Conservation (phyloP, 2,888 invertebrate species). For the Nemurella pictetii region DNA sequence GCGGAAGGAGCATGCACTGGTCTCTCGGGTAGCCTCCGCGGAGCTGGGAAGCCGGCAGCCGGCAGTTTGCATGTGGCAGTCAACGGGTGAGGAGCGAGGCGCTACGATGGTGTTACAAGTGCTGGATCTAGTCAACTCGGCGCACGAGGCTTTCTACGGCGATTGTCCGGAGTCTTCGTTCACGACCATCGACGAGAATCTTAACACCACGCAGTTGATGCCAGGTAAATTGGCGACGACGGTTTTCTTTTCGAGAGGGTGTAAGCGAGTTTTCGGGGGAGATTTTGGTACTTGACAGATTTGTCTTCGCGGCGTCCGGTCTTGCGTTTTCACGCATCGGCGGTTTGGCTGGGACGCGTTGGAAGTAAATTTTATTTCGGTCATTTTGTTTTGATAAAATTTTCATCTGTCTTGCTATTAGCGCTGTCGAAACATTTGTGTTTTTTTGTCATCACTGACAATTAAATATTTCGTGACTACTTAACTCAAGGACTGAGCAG, state of each 20-base stretch:
- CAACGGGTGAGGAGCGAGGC: background rate
- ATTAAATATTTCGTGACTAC: too few species aligned
- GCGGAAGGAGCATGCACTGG: too few species aligned
- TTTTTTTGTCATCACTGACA: too few species aligned
- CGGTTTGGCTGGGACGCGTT: too few species aligned
- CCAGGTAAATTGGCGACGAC: conserved; percentile 43
- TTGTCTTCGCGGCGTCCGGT: background rate
- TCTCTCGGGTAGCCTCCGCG: conserved; percentile 42
- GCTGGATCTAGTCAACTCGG: conserved; percentile 62
- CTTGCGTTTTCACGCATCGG: background rate
- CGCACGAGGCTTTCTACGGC: conserved; percentile 73
- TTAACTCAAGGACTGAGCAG: too few species aligned
- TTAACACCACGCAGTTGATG: conserved; percentile 51
- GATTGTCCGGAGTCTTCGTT: conserved; percentile 56
- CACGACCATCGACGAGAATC: conserved; percentile 37
- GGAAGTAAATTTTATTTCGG: too few species aligned
- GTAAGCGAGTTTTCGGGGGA: background rate
- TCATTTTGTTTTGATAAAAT: too few species aligned
- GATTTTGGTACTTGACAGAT: background rate
- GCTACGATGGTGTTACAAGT: conserved; percentile 76
- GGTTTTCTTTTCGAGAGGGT: background rate
- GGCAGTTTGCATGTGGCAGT: conserved; percentile 39
- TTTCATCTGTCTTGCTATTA: too few species aligned
- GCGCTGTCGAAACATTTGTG: too few species aligned
- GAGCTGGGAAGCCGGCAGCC: conserved; percentile 50